These are phyloP conservation scores for Furcula furcula DNA, from an alignment of 2,888 invertebrate genomes.

Conservation along the genomic window DNA sequence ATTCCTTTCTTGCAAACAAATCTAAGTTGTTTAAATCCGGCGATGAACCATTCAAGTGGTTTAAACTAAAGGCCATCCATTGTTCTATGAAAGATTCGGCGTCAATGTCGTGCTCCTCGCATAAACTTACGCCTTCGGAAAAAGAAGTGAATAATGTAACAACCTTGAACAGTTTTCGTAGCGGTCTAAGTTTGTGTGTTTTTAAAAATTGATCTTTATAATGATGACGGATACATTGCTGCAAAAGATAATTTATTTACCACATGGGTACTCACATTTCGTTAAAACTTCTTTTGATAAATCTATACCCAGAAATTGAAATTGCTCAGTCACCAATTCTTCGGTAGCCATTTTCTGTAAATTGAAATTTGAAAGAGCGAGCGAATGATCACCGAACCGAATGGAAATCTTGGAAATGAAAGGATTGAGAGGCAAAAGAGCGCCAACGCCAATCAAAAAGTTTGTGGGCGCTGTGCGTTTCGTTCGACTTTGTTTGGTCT, in stretches of 20 bases:
- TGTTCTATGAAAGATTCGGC: conserved; percentile 87
- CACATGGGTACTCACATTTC: conserved; percentile 74
- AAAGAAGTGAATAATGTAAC: conserved; percentile 57
- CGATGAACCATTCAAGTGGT: conserved; percentile 82
- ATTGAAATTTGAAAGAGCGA: conserved; percentile 47
- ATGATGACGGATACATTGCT: conserved; percentile 16
- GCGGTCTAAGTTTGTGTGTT: conserved; percentile 26
- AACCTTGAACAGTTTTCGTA: conserved; percentile 74
- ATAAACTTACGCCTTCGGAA: conserved; percentile 83
- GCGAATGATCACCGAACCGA: too few species aligned
- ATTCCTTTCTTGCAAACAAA: conserved; percentile 85
- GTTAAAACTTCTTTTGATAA: conserved; percentile 75
- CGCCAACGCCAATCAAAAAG: conserved; percentile 44
- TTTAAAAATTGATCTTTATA: conserved; percentile 14
- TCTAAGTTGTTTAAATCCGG: conserved; percentile 83
- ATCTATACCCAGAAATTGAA: conserved; percentile 83
- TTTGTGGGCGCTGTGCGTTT: conserved; percentile 28
- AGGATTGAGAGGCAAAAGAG: conserved; percentile 39
- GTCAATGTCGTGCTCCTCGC: conserved; percentile 82
- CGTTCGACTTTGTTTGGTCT: conserved; percentile 19
- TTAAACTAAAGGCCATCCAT: conserved; percentile 90
- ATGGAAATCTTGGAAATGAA: too few species aligned
- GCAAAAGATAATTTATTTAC: conserved; percentile 7
- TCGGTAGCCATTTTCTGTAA: conserved; percentile 79
- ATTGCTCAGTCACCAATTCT: conserved; percentile 82